Evolutionary conservation across 2,888 invertebrate genomes (phyloP).

Genomic region (Stenurella melanura): DNA sequence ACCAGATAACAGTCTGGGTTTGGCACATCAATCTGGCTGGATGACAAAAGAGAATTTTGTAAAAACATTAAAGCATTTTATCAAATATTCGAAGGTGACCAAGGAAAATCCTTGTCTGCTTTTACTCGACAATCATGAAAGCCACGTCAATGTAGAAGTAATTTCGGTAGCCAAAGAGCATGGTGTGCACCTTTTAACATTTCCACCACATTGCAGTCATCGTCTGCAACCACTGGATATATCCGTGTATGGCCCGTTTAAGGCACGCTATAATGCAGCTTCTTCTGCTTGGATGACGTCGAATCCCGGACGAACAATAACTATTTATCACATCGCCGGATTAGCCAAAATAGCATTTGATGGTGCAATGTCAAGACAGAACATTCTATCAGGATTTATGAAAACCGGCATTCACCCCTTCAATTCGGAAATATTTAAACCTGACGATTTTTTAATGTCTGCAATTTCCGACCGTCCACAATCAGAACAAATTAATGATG

Average conservation of each 20-base stretch:
- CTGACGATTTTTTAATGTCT: no score
- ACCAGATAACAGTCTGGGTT: slow-evolving; percentile 39
- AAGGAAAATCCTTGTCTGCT: slow-evolving; percentile 37
- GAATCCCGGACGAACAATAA: slow-evolving; percentile 39
- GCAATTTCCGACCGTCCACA: slow-evolving; percentile 34
- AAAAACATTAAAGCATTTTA: no score
- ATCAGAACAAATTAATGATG: background rate
- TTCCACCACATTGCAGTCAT: slow-evolving; percentile 45
- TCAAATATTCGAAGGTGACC: no score
- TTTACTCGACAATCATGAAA: slow-evolving; percentile 43
- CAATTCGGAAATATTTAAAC: slow-evolving; percentile 34
- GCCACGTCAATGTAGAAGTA: slow-evolving; percentile 40
- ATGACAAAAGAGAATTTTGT: slow-evolving; percentile 40
- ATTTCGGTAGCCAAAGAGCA: slow-evolving; percentile 20
- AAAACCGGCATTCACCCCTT: slow-evolving; percentile 44
- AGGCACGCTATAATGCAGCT: slow-evolving; percentile 30
- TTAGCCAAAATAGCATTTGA: slow-evolving; percentile 38
- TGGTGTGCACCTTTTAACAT: slow-evolving; percentile 42
- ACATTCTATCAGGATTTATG: slow-evolving; percentile 45
- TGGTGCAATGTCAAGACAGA: slow-evolving; percentile 38
- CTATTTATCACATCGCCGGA: slow-evolving; percentile 41
- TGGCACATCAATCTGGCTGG: slow-evolving; percentile 39
- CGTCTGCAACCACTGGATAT: slow-evolving; percentile 47
- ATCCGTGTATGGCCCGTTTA: slow-evolving; percentile 41
- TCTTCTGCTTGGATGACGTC: slow-evolving; percentile 36